A percentile compares a stretch with the other conserved stretches of the same genome.
Conservation (phyloP, 2,888 invertebrate genomes). For the Temnothorax rugatulus region DNA sequence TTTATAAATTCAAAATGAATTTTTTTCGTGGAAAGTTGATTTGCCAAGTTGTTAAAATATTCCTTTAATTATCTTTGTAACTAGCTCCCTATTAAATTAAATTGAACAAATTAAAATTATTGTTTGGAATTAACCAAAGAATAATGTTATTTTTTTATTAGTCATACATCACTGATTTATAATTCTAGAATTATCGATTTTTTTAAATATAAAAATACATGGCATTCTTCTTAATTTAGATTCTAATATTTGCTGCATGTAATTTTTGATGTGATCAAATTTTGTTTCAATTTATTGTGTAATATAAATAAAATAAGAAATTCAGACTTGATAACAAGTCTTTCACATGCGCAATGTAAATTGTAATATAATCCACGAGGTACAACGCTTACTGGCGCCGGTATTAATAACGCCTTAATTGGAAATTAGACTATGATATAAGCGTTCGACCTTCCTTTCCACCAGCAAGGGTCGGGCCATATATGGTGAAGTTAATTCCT, state of each 20-base stretch:
- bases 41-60: not conserved
- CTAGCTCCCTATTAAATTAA: not conserved
- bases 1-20: not conserved
- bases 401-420: slow-evolving; percentile 75
- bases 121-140: not conserved
- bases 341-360: slow-evolving; percentile 64
- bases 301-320: slow-evolving; percentile 59
- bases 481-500: slow-evolving; percentile 53
- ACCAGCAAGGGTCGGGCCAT: slow-evolving; percentile 24
- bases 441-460: slow-evolving; percentile 63
- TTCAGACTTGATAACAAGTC: slow-evolving; percentile 31
- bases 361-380: slow-evolving; percentile 71
- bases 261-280: not conserved
- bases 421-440: slow-evolving; percentile 70
- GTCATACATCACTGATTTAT: not conserved
- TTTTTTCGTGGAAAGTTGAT: not conserved
- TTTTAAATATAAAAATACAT: not conserved
- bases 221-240: not conserved
- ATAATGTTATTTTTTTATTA: slow-evolving; percentile 2
- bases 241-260: not conserved
- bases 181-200: not conserved
- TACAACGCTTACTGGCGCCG: slow-evolving; percentile 48
- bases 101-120: not conserved
- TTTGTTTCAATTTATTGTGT: not conserved
- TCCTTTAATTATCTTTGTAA: not conserved